Conservation (phyloP, 2,888 invertebrate genomes). For the Tiphia femorata region DNA sequence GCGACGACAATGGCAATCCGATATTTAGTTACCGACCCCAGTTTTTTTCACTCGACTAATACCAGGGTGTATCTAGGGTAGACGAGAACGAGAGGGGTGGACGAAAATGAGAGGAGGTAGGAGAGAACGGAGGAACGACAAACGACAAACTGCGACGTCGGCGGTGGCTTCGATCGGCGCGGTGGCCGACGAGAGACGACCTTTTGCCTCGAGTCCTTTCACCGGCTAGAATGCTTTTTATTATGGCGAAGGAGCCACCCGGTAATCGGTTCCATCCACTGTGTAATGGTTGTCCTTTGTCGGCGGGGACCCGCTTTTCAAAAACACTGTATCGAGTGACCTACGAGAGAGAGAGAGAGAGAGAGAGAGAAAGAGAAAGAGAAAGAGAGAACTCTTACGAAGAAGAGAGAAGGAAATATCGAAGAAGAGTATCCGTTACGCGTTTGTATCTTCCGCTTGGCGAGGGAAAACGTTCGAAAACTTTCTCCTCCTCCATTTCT, state of each 20-base stretch:
- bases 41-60: neutral
- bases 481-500: no score
- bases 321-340: slow-evolving; percentile 37
- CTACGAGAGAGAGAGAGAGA: slow-evolving; percentile 17
- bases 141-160: slow-evolving; percentile 33
- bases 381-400: neutral
- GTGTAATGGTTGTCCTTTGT: slow-evolving; percentile 26
- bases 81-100: neutral
- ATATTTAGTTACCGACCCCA: neutral
- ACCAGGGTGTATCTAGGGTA: neutral
- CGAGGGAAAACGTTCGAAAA: no score
- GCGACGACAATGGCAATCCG: slow-evolving; percentile 4
- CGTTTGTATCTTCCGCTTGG: no score
- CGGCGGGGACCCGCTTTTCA: slow-evolving; percentile 22
- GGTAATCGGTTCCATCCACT: neutral
- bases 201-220: slow-evolving; percentile 36
- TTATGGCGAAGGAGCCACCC: slow-evolving; percentile 3
- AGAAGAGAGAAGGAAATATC: slow-evolving; percentile 14
- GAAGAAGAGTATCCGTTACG: slow-evolving; percentile 9
- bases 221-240: slow-evolving; percentile 25
- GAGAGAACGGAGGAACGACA: neutral
- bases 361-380: neutral
- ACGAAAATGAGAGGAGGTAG: neutral
- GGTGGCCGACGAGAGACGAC: slow-evolving; percentile 24
- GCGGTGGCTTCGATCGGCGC: slow-evolving; percentile 27